A percentile compares a stretch with the other conserved stretches of the same genome.
Evolutionary conservation across 2,797 vertebrate species (phyloP).

Genomic region (Rhinoraja longicauda): DNA sequence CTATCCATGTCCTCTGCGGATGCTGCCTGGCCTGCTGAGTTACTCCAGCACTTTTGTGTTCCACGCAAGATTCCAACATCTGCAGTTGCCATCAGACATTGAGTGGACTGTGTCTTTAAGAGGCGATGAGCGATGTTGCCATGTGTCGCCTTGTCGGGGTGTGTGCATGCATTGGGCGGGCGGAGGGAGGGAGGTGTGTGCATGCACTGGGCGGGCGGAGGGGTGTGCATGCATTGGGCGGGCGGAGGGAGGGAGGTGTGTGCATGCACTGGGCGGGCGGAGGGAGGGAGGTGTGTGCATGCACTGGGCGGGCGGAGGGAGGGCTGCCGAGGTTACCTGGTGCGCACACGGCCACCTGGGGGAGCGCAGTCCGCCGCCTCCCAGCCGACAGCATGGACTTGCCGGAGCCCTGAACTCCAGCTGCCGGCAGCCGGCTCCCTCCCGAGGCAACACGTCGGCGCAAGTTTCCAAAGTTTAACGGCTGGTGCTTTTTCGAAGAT

Average conservation of each 20-base stretch:
- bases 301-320: too few relatives aligned
- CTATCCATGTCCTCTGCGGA: too few relatives aligned
- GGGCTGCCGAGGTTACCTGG: slow-evolving; percentile 9
- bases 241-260: not conserved
- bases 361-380: not conserved
- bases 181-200: not conserved
- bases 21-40: too few relatives aligned
- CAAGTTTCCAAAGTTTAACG: slow-evolving; percentile 36
- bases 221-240: not conserved
- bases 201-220: too few relatives aligned
- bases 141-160: not conserved
- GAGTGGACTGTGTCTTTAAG: slow-evolving; percentile 6
- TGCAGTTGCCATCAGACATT: not conserved
- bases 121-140: not conserved
- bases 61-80: too few relatives aligned
- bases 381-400: not conserved
- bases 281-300: not conserved
- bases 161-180: not conserved
- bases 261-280: not conserved
- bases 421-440: not conserved
- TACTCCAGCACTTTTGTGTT: too few relatives aligned
- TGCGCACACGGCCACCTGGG: not conserved
- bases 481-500: slow-evolving; percentile 42
- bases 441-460: not conserved
- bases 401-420: slow-evolving; percentile 10